Evolutionary conservation across 2,113 vertebrate genomes (phyloP), one percentile per base, ranked within the genome.

Genomic region (Periophthalmodon schlosseri): DNA sequence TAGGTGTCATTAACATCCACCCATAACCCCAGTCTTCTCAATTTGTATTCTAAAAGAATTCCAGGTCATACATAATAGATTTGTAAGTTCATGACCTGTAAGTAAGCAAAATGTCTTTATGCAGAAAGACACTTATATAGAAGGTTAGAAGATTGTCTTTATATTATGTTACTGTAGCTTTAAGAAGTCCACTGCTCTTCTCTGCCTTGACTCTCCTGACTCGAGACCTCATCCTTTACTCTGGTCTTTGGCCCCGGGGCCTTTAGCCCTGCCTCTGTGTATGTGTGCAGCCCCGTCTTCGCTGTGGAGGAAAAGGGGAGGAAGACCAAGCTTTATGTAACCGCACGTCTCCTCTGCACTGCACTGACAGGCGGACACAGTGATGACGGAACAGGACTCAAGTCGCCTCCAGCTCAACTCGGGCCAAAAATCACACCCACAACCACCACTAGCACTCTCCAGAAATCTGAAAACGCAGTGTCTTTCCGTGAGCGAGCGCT

Each of bases 341-440:
- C 84, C 70, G 72, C 60, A 75, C 78, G 73, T 84, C 44, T 44
- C 84, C 78, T 90, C 86, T 67, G 68, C 71, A 28, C 28, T 28
- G 82, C 84, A 80, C 71, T 87, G 87, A 90, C 86, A 84, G 69
- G 60, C 66, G 71, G 76, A 84, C 77, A 50, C 56, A 66, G 52
- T 76, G 72, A 82, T 84, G 89, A 91, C 88, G 89, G 86, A 89
- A 79, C 77, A 87, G 82, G 79, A 87, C 69, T 77, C 86, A 84
- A 87, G 84, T 83, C 50, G 86, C 89, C 85, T 86, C 72, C 70
- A 86, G 89, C 76, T 46, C 68, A 72, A 70, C n/a, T 28, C 39
- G 23, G 24, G 80, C 82, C 82, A 80, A 79, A 86, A 81, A 33
- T 49, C 10, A 52, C 63, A 33, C 80, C 81, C 81, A 77, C 39